Percentiles rank a stretch among this genome's conserved stretches.
Conservation (phyloP, 1,140 invertebrate genomes). For the Rhizoglyphus robini region DNA sequence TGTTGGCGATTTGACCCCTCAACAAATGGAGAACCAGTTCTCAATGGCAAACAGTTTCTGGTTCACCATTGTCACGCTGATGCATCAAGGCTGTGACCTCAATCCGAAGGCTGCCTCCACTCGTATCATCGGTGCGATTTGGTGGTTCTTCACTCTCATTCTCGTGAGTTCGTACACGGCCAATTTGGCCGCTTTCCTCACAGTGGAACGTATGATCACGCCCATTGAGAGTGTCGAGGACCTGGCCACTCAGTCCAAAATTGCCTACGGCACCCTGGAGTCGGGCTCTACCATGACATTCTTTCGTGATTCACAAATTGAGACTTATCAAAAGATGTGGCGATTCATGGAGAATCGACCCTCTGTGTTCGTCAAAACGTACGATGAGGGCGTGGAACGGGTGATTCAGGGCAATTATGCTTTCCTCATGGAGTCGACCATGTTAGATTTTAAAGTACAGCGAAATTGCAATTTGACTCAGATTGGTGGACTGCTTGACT, state of each 20-base stretch:
- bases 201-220: conserved; percentile 64
- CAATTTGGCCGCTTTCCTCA: conserved; percentile 85
- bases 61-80: conserved; percentile 75
- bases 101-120: conserved; percentile 34
- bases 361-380: conserved; percentile 34
- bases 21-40: conserved; percentile 78
- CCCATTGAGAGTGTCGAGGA: conserved; percentile 79
- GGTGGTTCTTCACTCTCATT: conserved; percentile 47
- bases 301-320: conserved; percentile 45
- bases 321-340: conserved; percentile 29
- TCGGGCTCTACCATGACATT: conserved; percentile 82
- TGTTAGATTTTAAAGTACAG: conserved; percentile 36
- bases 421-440: conserved; percentile 40
- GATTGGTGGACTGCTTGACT: conserved; percentile 38
- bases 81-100: conserved; percentile 82
- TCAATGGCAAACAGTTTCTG: conserved; percentile 67
- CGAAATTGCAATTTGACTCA: conserved; percentile 37
- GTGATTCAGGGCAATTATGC: conserved; percentile 49
- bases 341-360: conserved; percentile 33
- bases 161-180: conserved; percentile 53
- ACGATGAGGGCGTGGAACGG: conserved; percentile 66
- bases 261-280: conserved; percentile 86
- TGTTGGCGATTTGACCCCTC: conserved; percentile 31
- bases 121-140: conserved; percentile 33
- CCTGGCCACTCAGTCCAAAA: conserved; percentile 69